Base-by-base conservation (phyloP, 2,888 invertebrate species). In the Crioceris asparagi region DNA sequence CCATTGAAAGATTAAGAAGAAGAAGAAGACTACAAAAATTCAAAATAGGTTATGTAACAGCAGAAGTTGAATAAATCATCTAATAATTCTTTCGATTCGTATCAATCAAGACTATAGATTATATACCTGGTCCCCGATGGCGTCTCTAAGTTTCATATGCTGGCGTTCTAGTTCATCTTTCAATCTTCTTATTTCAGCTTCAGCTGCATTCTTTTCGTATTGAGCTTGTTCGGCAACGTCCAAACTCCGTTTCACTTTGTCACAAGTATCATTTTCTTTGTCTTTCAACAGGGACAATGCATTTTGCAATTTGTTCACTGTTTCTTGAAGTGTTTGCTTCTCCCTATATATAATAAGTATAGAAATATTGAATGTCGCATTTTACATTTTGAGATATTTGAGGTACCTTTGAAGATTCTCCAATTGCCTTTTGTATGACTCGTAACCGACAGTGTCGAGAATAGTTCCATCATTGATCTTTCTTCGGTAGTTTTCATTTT, bases 131-230 rank as follows among this genome's bases (percentile, higher is more conserved):
- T 86, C 87, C 31, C 80, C 78, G 1, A 83, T 77, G 25, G 81
- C 62, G 46, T 85, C 86, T 11, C 85, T 70, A 1, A 84, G 68
- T 50, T 83, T 79, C 41, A 74, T 74, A 43, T 85, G 81, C 56
- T 85, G 82, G 4, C 83, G 71, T 35, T 83, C 78, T 38, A 87
- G 61, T 49, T 88, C 88, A 35, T 85, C 84, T 63, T 80, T 69
- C 29, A 87, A 64, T 37, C 85, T 69, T 3, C 82, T 71, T 10
- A 84, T 72, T 65, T 88, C 87, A 29, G 76, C 58, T 52, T 87
- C 86, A 18, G 83, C 70, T 47, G 79, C 79, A 33, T 74, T 77
- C 52, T 83, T 79, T 54, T 87, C 86, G 49, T 83, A 83, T 40
- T 83, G 74, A 1, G 83, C 75, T 51, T 85, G 79, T 39, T 83